A percentile compares a stretch with the other conserved stretches of the same genome.
phyloP scores from a whole-genome alignment of 2,797 vertebrate species.

The Acridotheres tristis region DNA sequence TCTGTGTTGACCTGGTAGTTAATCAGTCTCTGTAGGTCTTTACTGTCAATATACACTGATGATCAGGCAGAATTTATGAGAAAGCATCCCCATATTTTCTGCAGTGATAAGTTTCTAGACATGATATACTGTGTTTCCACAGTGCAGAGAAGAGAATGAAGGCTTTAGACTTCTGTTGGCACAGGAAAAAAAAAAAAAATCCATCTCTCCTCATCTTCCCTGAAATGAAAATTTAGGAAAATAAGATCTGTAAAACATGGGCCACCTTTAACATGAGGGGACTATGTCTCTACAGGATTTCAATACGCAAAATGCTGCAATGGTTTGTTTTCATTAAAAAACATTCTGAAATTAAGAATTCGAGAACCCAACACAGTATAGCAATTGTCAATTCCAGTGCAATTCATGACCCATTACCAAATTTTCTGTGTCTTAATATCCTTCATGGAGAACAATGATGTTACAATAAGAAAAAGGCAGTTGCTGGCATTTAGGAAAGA shows the following conservation, averaged over 20 bases:
- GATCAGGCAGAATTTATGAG: not conserved
- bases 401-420: not conserved
- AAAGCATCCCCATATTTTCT: not conserved
- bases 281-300: not conserved
- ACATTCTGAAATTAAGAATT: not conserved
- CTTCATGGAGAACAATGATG: not conserved
- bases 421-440: not conserved
- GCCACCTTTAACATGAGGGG: not conserved
- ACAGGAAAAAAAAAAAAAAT: accelerated
- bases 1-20: not conserved
- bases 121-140: not conserved
- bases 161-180: not conserved
- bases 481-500: not conserved
- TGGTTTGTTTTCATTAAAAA: not conserved
- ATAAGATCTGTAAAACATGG: not conserved
- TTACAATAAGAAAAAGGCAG: not conserved
- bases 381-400: not conserved
- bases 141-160: not conserved
- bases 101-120: not conserved
- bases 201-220: not conserved
- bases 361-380: not conserved
- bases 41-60: not conserved
- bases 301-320: accelerated
- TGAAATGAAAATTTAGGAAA: not conserved
- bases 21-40: not conserved